Percentiles rank a stretch among this genome's conserved stretches.
These are phyloP conservation scores for Euzophera pinguis DNA, from an alignment of 2,888 invertebrate species.

Conservation along the genomic window DNA sequence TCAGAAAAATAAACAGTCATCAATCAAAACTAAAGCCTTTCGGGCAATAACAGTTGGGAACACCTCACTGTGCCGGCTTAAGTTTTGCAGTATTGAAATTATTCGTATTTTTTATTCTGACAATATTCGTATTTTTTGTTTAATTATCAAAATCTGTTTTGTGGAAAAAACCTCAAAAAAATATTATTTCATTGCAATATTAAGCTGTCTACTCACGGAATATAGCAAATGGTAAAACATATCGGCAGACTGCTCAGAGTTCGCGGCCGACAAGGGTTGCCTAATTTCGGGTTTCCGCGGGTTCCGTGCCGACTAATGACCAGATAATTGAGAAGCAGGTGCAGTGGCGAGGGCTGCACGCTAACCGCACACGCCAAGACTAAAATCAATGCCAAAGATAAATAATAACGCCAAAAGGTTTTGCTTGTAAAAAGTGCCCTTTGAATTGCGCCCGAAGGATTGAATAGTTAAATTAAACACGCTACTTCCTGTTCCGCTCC, in stretches of 20 bases:
- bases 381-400: constrained; percentile 21
- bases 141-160: too few species aligned
- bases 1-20: too few species aligned
- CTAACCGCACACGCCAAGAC: constrained; percentile 65
- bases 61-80: too few species aligned
- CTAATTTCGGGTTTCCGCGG: constrained; percentile 48
- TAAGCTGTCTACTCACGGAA: neutral
- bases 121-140: too few species aligned
- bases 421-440: neutral
- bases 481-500: constrained; percentile 18
- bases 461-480: constrained; percentile 18
- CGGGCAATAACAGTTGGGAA: too few species aligned
- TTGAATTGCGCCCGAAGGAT: constrained; percentile 12
- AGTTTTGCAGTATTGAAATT: too few species aligned
- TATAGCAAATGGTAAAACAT: constrained; percentile 15
- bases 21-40: too few species aligned
- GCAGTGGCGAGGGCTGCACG: constrained; percentile 52
- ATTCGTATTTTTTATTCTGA: too few species aligned
- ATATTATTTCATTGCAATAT: too few species aligned
- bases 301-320: constrained; percentile 59
- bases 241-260: constrained; percentile 12
- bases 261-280: constrained; percentile 21
- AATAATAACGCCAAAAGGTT: neutral
- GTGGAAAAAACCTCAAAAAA: too few species aligned
- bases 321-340: constrained; percentile 69